Base-by-base conservation (phyloP, 2,113 vertebrate genomes). In the Corydoras maculifer region DNA sequence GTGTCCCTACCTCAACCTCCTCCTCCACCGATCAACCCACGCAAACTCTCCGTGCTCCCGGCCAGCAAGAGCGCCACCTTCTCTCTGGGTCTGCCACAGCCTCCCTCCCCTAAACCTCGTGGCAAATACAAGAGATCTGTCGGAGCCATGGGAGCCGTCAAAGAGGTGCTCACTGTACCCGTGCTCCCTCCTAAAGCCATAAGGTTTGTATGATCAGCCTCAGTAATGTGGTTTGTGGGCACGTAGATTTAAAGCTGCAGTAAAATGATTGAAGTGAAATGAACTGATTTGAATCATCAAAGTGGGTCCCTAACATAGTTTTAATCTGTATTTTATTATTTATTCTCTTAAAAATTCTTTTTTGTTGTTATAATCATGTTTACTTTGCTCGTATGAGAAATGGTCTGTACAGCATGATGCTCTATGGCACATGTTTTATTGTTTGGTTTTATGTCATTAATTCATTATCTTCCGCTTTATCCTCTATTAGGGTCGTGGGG, bases 1-100 rank as follows among this genome's bases (percentile, higher is more conserved):
- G 89, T 92, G 31, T 92, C 92, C 65, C 86, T 93, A 12, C 85
- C 91, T 0, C 94, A 92, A 78, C 90, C 92, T 0, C 84, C 76
- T 8, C 92, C 93, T 70, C 88, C 90, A 0, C 69, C 91, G 2
- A 84, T 91, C 30, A 90, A 93, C 58, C 86, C 91, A 0, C 91
- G 92, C 70, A 94, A 93, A 73, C 84, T 93, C 57, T 83, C 91
- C 0, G 89, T 92, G 72, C 88, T 94, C 78, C 92, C 94, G 0
- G 87, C 92, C 80, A 94, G 94, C 86, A 93, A 93, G 83, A 97
- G 94, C 48, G 83, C 93, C 57, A 93, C 93, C 76, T 93, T 97
- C 78, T 87, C 91, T 0, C 83, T 96, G 25, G 94, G 93, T 58
- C 90, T 94, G 69, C 94, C 95, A 48, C 89, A 95, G 74, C 90